These are phyloP conservation scores for Sminthurides aquaticus DNA, from an alignment of 2,888 invertebrate genomes.

Conservation along the genomic window DNA sequence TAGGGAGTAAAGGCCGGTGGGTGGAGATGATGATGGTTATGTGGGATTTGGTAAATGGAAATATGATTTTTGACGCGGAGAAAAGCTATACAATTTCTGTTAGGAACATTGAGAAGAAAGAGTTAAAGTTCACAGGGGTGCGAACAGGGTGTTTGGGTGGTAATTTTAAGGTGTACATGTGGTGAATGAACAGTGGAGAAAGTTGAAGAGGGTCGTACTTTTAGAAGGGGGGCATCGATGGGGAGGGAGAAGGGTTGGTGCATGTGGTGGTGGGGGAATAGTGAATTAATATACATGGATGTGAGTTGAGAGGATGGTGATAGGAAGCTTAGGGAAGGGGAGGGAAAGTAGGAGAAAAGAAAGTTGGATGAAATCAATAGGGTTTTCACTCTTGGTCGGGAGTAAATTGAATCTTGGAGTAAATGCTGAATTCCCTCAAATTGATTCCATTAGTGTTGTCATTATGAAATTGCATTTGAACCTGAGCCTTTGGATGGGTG, in stretches of 20 bases:
- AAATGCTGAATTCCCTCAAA: slow-evolving; percentile 23
- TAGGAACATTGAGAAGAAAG: not conserved
- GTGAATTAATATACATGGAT: not conserved
- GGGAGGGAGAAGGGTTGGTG: not conserved
- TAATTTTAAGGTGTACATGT: too few relatives aligned
- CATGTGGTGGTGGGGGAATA: not conserved
- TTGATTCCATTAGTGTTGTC: slow-evolving; percentile 27
- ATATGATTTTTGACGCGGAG: too few relatives aligned
- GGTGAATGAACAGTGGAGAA: too few relatives aligned
- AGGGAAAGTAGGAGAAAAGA: not conserved
- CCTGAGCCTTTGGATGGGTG: slow-evolving; percentile 15
- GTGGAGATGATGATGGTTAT: too few relatives aligned
- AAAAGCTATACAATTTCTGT: too few relatives aligned
- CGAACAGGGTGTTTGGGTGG: not conserved
- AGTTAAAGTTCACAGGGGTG: not conserved
- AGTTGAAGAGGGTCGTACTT: not conserved
- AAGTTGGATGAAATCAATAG: not conserved
- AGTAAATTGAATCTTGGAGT: slow-evolving; percentile 1
- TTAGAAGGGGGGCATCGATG: not conserved
- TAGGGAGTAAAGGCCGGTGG: too few relatives aligned
- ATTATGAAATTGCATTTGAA: slow-evolving; percentile 27
- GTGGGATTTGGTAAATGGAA: too few relatives aligned
- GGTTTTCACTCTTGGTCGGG: too few relatives aligned
- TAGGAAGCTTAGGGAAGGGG: too few relatives aligned
- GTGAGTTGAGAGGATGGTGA: too few relatives aligned